Conservation (phyloP, 1,140 invertebrate species). For the Ganaspis sp. region DNA sequence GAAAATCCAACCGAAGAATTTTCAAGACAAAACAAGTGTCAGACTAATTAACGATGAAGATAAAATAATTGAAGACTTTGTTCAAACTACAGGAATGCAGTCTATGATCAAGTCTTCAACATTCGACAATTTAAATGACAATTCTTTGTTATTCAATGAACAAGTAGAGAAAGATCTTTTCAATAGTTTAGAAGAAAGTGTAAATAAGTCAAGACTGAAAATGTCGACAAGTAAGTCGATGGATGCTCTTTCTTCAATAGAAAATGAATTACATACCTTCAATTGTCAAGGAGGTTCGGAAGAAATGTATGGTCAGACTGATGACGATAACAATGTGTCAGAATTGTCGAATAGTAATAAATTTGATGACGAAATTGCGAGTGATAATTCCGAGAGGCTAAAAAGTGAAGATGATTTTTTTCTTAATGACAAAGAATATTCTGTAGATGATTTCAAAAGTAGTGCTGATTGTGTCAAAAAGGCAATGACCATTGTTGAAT, state of each 20-base stretch:
- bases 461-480: slow-evolving; percentile 23
- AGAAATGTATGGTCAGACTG: slow-evolving; percentile 69
- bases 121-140: slow-evolving; percentile 50
- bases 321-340: slow-evolving; percentile 54
- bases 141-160: slow-evolving; percentile 64
- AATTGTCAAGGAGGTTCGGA: slow-evolving; percentile 76
- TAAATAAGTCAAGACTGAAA: slow-evolving; percentile 66
- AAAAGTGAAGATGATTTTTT: slow-evolving; percentile 42
- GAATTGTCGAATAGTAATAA: slow-evolving; percentile 42
- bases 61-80: not conserved
- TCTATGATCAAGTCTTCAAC: not conserved
- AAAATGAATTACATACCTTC: slow-evolving; percentile 73
- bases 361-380: slow-evolving; percentile 31
- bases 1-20: not conserved
- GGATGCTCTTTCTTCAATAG: slow-evolving; percentile 67
- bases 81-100: not conserved
- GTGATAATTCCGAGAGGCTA: slow-evolving; percentile 48
- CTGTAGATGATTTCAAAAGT: not conserved
- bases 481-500: slow-evolving; percentile 69
- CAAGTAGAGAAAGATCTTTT: slow-evolving; percentile 72
- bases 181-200: slow-evolving; percentile 68
- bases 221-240: slow-evolving; percentile 73
- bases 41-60: not conserved
- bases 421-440: slow-evolving; percentile 31
- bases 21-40: slow-evolving; percentile 2